Evolutionary conservation across 1,140 invertebrate species (phyloP).

Genomic region (Drosophila guanche): DNA sequence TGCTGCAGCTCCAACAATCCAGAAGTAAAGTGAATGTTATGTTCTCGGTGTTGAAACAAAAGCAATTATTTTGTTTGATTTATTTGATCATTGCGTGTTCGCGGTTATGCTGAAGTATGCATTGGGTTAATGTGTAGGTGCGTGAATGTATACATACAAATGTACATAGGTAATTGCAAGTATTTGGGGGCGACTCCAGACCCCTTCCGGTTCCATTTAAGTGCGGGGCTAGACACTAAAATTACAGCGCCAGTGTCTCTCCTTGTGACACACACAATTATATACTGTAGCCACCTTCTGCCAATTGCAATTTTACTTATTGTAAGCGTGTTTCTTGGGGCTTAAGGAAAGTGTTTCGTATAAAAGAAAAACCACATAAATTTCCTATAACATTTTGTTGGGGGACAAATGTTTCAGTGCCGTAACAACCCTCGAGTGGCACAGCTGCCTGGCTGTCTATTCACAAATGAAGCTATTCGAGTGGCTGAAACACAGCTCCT

Average conservation of each 20-base stretch:
- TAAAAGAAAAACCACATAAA: slow-evolving; percentile 57
- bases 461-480: neutral
- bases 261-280: slow-evolving; percentile 38
- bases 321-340: slow-evolving; percentile 11
- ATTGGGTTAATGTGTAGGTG: slow-evolving; percentile 24
- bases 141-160: slow-evolving; percentile 17
- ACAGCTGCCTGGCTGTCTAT: neutral
- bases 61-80: slow-evolving; percentile 79
- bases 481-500: too few relatives aligned
- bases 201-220: slow-evolving; percentile 57
- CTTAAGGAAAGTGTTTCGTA: slow-evolving; percentile 47
- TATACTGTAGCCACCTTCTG: slow-evolving; percentile 19
- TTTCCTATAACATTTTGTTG: slow-evolving; percentile 53
- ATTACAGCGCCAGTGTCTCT: slow-evolving; percentile 69
- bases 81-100: slow-evolving; percentile 75
- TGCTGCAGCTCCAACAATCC: slow-evolving; percentile 11
- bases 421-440: neutral
- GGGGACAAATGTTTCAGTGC: slow-evolving; percentile 9
- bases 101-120: slow-evolving; percentile 1
- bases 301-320: slow-evolving; percentile 1
- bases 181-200: slow-evolving; percentile 44
- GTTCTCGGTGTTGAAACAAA: slow-evolving; percentile 68
- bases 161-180: slow-evolving; percentile 61
- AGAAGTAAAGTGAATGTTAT: slow-evolving; percentile 38
- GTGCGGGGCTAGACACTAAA: slow-evolving; percentile 65